Evolutionary conservation across 2,888 invertebrate species (phyloP).

Genomic region (Mythimna pallens): DNA sequence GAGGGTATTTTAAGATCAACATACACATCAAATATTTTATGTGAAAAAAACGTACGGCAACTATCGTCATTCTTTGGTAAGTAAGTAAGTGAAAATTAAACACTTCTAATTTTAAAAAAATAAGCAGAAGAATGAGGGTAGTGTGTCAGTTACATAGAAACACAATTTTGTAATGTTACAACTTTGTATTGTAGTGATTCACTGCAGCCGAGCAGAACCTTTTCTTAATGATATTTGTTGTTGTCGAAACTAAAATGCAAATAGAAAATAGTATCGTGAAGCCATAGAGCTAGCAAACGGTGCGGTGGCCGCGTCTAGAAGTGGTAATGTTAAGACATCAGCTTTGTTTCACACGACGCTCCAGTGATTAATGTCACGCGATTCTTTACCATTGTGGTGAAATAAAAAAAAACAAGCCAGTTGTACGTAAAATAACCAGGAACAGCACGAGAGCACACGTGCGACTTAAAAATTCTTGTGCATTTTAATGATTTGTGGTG

Average conservation of each 20-base stretch:
- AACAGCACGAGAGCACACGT: too few relatives aligned
- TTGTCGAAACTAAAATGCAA: neutral
- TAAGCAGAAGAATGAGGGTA: conserved; percentile 6
- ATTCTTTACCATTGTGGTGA: too few relatives aligned
- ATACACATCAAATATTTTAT: conserved; percentile 23
- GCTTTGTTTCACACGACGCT: too few relatives aligned
- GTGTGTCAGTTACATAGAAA: neutral
- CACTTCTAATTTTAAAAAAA: neutral
- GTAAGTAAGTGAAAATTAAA: neutral
- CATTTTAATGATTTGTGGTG: too few relatives aligned
- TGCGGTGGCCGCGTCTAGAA: neutral
- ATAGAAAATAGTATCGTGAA: neutral
- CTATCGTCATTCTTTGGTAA: conserved; percentile 12
- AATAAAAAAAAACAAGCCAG: too few relatives aligned
- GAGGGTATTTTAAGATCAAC: conserved; percentile 40
- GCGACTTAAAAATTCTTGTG: too few relatives aligned
- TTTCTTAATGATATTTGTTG: neutral
- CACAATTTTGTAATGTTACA: neutral
- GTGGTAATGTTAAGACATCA: neutral
- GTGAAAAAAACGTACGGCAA: conserved; percentile 14
- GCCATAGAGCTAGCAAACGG: neutral
- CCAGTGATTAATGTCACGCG: too few relatives aligned
- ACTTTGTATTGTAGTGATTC: conserved; percentile 4
- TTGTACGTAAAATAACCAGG: too few relatives aligned
- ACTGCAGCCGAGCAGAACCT: neutral